phyloP scores from a whole-genome alignment of 2,113 vertebrate species.

The Rhabdornis inornatus region DNA sequence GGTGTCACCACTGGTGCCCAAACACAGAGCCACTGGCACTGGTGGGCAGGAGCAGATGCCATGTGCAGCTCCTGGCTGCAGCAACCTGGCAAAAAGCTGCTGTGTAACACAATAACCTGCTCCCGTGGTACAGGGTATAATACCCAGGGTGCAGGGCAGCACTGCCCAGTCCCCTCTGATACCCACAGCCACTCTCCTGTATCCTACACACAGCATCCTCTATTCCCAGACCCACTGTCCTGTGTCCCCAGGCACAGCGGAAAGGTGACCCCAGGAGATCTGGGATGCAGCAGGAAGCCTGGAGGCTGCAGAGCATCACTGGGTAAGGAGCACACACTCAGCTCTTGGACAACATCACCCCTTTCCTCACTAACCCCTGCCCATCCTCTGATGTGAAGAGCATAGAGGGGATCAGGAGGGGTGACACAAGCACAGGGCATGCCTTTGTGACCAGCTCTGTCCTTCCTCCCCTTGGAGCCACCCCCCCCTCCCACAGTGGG shows the following conservation, averaged over 20 bases:
- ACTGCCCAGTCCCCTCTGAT: fast-evolving
- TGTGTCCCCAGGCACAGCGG: neutral
- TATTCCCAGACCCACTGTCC: neutral
- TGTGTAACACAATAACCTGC: neutral
- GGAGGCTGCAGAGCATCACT: neutral
- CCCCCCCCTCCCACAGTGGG: fast-evolving
- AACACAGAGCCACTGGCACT: fast-evolving
- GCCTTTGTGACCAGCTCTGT: neutral
- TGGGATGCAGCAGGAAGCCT: neutral
- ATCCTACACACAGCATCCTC: neutral
- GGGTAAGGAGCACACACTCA: neutral
- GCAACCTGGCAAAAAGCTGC: neutral
- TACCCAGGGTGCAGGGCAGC: neutral
- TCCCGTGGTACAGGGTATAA: fast-evolving
- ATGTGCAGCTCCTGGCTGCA: neutral
- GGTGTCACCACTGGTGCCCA: neutral
- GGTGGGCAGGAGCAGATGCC: neutral
- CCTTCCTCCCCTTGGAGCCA: neutral
- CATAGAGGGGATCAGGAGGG: neutral
- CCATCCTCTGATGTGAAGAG: fast-evolving
- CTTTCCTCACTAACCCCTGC: neutral
- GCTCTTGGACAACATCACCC: neutral
- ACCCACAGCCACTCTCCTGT: neutral
- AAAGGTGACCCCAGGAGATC: fast-evolving
- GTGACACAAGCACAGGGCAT: neutral